Percentiles rank a stretch among this genome's conserved stretches.
phyloP scores from a whole-genome alignment of 2,113 vertebrate genomes.

The Serilophus lunatus region DNA sequence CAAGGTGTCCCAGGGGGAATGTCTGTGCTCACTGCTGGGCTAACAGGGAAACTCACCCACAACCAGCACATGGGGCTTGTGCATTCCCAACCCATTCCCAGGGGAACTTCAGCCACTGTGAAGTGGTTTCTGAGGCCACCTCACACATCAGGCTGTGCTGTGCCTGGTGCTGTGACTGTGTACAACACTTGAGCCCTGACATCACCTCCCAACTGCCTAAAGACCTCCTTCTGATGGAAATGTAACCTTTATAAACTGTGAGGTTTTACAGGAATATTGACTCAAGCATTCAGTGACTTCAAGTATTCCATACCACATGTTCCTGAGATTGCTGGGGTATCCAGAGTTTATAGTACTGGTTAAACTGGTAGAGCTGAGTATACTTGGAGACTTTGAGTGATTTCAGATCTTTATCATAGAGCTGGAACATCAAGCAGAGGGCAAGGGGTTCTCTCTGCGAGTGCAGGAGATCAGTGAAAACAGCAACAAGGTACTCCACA shows the following conservation, averaged over 20 bases:
- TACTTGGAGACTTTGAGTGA: constrained; percentile 51
- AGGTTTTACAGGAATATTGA: not conserved
- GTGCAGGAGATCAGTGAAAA: constrained; percentile 89
- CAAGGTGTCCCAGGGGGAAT: not conserved
- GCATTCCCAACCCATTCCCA: not conserved
- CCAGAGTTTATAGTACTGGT: constrained; percentile 88
- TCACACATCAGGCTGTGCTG: not conserved
- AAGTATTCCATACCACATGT: constrained; percentile 71
- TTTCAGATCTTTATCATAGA: constrained; percentile 83
- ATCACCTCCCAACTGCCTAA: not conserved
- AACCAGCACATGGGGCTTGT: not conserved
- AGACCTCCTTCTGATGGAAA: not conserved
- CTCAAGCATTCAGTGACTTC: not conserved
- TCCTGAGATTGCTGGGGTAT: constrained; percentile 78
- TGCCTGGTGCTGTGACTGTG: not conserved
- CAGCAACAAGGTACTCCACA: constrained; percentile 76
- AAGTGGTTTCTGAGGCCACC: not conserved
- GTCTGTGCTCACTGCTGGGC: not conserved
- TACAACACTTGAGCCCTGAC: not conserved
- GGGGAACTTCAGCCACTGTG: not conserved
- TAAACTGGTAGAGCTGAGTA: constrained; percentile 69
- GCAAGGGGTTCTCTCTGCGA: constrained; percentile 89
- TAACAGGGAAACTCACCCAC: not conserved
- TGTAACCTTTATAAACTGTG: not conserved
- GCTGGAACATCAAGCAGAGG: constrained; percentile 86